Base-by-base conservation (phyloP, 1,140 invertebrate genomes). In the Diachasmimorpha longicaudata region DNA sequence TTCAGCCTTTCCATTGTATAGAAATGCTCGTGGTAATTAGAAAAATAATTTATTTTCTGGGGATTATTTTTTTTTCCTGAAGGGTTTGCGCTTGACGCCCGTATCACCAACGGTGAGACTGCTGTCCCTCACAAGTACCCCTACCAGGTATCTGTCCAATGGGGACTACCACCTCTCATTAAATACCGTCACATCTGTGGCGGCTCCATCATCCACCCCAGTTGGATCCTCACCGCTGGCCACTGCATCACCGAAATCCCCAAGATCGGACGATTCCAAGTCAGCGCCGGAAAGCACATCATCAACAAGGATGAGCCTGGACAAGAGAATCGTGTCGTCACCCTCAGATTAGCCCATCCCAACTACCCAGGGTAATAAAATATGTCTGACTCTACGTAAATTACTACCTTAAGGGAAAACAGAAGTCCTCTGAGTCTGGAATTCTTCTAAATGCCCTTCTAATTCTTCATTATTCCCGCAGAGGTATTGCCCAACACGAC, bases 401-500 rank as follows among this genome's bases (percentile, higher is more conserved):
- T 69, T 69, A 31, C n/a, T n/a, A 4, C 39, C n/a, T 42, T 31
- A 16, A 39, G 11, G 11, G 11, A 70, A 16, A n/a, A 46, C 44
- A 14, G n/a, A 46, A n/a, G 4, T 46, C 9, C 11, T 46, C 11
- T 42, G 16, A 63, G 8, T 63, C n/a, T n/a, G n/a, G n/a, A 46
- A n/a, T 46, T 46, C 9, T 46, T 46, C 11, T 42, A 42, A 63
- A 23, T 63, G 5, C 19, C 55, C 2, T 4, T 63, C 11, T n/a
- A 1, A 37, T 37, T 37, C 9, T 36, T 67, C 3, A 37, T 58
- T 14, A 31, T 42, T 70, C 4, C 81, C 80, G 14, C 78, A 89
- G 88, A 16, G 88, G 88, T 6, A 87, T 91, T n/a, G 89, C 86
- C 19, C 88, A 89, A 63, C 89, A 92, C 75, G 94, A 95, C 78